These are phyloP conservation scores for Tenodera sinensis DNA, from an alignment of 2,888 invertebrate species.

Conservation along the genomic window DNA sequence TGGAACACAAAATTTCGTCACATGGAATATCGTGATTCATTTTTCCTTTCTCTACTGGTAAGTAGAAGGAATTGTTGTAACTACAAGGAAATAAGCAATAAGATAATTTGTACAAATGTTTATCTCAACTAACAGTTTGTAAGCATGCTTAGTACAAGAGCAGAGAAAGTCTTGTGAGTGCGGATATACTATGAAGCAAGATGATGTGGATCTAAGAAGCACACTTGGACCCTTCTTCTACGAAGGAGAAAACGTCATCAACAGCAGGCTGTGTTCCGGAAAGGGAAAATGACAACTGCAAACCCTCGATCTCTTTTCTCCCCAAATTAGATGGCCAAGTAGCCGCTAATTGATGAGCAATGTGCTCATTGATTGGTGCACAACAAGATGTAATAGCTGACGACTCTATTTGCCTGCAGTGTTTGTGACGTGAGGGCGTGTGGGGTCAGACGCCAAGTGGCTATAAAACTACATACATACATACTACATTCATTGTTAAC, in stretches of 20 bases:
- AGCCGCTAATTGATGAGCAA: not conserved
- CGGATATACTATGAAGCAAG: too few relatives aligned
- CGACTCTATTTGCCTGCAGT: not conserved
- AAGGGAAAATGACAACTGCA: conserved; percentile 15
- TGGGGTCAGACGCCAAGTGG: not conserved
- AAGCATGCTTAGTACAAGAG: too few relatives aligned
- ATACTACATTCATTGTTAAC: too few relatives aligned
- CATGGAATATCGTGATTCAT: too few relatives aligned
- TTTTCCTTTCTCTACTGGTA: too few relatives aligned
- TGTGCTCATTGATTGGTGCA: not conserved
- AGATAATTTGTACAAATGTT: too few relatives aligned
- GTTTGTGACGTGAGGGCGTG: not conserved
- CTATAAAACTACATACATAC: not conserved
- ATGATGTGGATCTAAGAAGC: too few relatives aligned
- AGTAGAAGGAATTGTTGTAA: too few relatives aligned
- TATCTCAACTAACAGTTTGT: too few relatives aligned
- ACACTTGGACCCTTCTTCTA: not conserved
- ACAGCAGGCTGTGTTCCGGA: not conserved
- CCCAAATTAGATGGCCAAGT: not conserved
- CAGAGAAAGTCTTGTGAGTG: too few relatives aligned
- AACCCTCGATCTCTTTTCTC: not conserved
- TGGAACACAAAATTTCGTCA: too few relatives aligned
- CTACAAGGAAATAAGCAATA: too few relatives aligned
- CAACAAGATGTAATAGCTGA: not conserved
- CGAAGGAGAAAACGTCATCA: not conserved